Percentiles rank a stretch among this genome's conserved stretches.
Evolutionary conservation across 2,888 invertebrate genomes (phyloP).

Genomic region (Drosophila cracens): DNA sequence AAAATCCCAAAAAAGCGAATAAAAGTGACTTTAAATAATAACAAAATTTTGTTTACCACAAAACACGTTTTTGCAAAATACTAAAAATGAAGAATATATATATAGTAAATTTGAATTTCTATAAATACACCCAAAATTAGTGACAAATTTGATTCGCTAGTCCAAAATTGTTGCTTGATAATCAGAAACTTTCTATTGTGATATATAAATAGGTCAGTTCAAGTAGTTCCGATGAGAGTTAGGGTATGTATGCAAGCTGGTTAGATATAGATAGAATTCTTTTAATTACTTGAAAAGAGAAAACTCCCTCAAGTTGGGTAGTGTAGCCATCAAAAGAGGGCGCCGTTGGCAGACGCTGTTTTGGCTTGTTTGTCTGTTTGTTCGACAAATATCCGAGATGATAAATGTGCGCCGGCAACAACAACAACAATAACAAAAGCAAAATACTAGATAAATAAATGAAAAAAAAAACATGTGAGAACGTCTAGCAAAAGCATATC

Average conservation of each 20-base stretch:
- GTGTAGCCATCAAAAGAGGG: constrained; percentile 51
- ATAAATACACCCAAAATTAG: no score
- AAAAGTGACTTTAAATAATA: no score
- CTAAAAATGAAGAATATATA: no score
- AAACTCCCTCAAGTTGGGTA: constrained; percentile 8
- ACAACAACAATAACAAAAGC: constrained; percentile 15
- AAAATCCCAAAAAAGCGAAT: no score
- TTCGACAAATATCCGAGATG: constrained; percentile 58
- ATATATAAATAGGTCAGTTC: neutral
- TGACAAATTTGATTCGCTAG: no score
- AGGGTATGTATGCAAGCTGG: neutral
- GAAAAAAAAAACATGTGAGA: constrained; percentile 4
- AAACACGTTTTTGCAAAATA: no score
- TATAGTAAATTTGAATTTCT: no score
- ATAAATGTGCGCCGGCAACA: constrained; percentile 59
- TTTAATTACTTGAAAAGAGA: neutral
- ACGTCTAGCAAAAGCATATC: neutral
- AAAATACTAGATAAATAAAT: constrained; percentile 16
- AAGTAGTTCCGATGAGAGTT: neutral
- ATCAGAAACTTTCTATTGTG: neutral
- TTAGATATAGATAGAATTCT: neutral
- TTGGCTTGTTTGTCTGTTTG: constrained; percentile 59
- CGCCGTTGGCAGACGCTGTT: constrained; percentile 33
- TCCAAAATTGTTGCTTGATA: neutral
- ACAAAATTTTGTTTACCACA: no score